Evolutionary conservation across 1,140 invertebrate species (phyloP), one percentile per base, ranked within the genome.

Genomic region (Drosophila orosa): DNA sequence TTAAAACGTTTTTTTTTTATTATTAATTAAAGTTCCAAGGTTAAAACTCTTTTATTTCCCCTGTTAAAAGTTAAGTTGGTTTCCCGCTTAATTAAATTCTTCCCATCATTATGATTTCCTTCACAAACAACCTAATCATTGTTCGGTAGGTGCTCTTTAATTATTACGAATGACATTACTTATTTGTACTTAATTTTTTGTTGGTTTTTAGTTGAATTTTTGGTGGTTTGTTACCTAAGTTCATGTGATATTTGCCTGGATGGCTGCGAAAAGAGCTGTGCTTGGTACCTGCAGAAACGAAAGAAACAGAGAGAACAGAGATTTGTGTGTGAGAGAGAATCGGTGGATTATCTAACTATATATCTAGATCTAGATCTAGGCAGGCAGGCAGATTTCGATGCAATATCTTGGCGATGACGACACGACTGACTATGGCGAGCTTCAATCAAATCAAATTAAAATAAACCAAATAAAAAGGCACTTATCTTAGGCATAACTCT

Each of bases 201-300:
- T 75, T 65, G 73, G 39, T 77, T 47, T 80, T 62, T 91, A 33
- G 27, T 66, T 17, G 29, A 54, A 24, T 54, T 50, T 66, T 69
- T 27, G 54, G 54, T 75, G 67, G 52, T 85, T 61, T 84, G 75
- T 91, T 91, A 91, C 90, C 90, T 91, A 91, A 91, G 86, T 91
- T 86, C 67, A 87, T 87, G 80, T 91, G 90, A 91, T 91, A 90
- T 91, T 91, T 91, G 87, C 85, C 90, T 82, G 86, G 84, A 87
- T 91, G 90, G 87, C 90, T 74, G 80, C 90, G 90, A 87, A 90
- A 86, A 82, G 77, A 87, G 81, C 90, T 91, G 90, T 90, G 80
- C 76, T 90, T 91, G 78, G 90, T 83, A 91, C 87, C 77, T 87
- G 81, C 72, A 76, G 72, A 75, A 66, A 74, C 52, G 45, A 58